phyloP scores from a whole-genome alignment of 2,888 invertebrate species.

The Scaptomyza reducta region DNA sequence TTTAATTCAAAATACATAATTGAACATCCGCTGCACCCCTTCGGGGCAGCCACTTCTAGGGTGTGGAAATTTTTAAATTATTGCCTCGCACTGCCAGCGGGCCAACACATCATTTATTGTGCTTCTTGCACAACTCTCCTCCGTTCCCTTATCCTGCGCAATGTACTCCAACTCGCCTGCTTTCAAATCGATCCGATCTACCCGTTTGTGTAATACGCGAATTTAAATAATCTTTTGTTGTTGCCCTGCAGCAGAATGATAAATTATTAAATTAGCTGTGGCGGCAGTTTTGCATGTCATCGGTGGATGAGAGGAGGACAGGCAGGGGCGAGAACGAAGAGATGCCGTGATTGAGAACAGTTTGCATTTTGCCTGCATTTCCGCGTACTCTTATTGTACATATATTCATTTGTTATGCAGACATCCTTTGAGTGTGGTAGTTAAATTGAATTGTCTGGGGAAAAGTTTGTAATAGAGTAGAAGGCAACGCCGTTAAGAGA shows the following conservation, averaged over 20 bases:
- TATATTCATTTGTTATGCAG: slow-evolving; percentile 6
- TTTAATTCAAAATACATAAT: slow-evolving; percentile 75
- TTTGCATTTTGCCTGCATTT: slow-evolving; percentile 45
- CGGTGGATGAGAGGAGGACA: slow-evolving; percentile 20
- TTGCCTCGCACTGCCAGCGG: slow-evolving; percentile 63
- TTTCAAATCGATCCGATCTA: slow-evolving; percentile 41
- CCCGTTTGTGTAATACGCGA: slow-evolving; percentile 60
- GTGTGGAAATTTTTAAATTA: slow-evolving; percentile 81
- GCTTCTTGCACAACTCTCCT: not conserved
- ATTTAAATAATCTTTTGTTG: slow-evolving; percentile 83
- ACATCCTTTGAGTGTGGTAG: slow-evolving; percentile 45
- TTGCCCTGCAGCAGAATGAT: slow-evolving; percentile 81
- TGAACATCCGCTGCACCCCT: slow-evolving; percentile 44
- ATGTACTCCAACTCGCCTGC: slow-evolving; percentile 12
- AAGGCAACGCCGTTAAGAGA: slow-evolving; percentile 67
- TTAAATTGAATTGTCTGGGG: slow-evolving; percentile 80
- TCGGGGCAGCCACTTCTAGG: slow-evolving; percentile 28
- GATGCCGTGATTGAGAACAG: slow-evolving; percentile 44
- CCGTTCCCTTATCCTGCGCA: not conserved
- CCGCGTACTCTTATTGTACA: slow-evolving; percentile 11
- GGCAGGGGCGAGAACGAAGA: not conserved
- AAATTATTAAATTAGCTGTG: slow-evolving; percentile 83
- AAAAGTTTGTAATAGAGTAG: slow-evolving; percentile 65
- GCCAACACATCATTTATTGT: slow-evolving; percentile 58
- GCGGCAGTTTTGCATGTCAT: slow-evolving; percentile 72